Percentiles rank a stretch among this genome's conserved stretches.
These are phyloP conservation scores for Colossoma macropomum DNA, from an alignment of 2,113 vertebrate species.

Conservation along the genomic window DNA sequence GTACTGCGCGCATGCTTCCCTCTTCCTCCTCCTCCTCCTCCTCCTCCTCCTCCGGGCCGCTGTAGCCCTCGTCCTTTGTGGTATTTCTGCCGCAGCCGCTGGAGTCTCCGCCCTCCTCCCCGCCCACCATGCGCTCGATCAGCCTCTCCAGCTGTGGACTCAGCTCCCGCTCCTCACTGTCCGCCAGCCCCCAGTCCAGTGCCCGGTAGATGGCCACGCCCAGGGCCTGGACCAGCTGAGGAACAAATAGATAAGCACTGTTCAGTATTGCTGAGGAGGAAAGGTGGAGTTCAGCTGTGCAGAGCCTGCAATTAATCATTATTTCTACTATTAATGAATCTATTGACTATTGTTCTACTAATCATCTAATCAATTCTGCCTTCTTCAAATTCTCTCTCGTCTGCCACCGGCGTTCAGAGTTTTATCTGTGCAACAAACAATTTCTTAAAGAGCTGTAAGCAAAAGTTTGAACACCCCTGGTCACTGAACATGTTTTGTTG, in stretches of 20 bases:
- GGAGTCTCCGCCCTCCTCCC: slow-evolving; percentile 68
- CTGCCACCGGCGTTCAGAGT: too few species aligned
- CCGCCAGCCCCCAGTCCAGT: slow-evolving; percentile 94
- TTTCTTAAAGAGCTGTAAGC: too few species aligned
- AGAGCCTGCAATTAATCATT: too few species aligned
- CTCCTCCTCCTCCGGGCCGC: slow-evolving; percentile 90
- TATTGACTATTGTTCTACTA: too few species aligned
- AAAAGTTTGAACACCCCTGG: too few species aligned
- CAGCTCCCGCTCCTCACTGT: slow-evolving; percentile 92
- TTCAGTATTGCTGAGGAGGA: too few species aligned
- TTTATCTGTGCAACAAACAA: too few species aligned
- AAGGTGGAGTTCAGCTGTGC: too few species aligned
- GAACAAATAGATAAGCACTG: background rate
- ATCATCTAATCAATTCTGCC: too few species aligned
- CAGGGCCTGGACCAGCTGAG: slow-evolving; percentile 90
- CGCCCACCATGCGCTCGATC: slow-evolving; percentile 91
- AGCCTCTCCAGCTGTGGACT: slow-evolving; percentile 90
- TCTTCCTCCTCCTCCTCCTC: slow-evolving; percentile 83
- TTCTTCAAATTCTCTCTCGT: too few species aligned
- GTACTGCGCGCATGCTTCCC: slow-evolving; percentile 70
- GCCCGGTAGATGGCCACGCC: slow-evolving; percentile 94
- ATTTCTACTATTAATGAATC: too few species aligned
- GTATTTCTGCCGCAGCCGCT: slow-evolving; percentile 61
- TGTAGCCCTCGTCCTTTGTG: slow-evolving; percentile 88
- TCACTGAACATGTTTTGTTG: too few species aligned